phyloP scores from a whole-genome alignment of 1,140 invertebrate species.

The Chrysomallon squamiferum region DNA sequence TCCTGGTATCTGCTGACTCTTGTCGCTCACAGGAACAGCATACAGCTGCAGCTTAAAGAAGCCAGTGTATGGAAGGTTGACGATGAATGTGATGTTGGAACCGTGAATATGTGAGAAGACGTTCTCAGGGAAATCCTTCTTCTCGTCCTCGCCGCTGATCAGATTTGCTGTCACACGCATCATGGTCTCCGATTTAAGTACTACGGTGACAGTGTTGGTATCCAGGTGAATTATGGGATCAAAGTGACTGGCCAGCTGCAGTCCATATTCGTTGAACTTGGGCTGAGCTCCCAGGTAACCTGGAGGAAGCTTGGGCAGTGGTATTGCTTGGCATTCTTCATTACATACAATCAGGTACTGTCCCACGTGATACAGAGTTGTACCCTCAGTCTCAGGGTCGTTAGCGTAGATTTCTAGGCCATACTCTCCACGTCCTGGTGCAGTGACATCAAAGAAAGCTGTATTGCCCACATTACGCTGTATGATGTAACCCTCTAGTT shows the following conservation, averaged over 20 bases:
- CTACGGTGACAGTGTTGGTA: conserved; percentile 50
- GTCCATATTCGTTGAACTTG: conserved; percentile 55
- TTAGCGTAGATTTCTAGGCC: conserved; percentile 64
- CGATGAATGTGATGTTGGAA: conserved; percentile 44
- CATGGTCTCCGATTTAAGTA: conserved; percentile 37
- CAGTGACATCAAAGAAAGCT: conserved; percentile 60
- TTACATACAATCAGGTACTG: conserved; percentile 61
- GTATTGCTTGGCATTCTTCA: conserved; percentile 52
- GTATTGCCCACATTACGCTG: conserved; percentile 58
- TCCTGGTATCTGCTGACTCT: conserved; percentile 58
- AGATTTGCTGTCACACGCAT: conserved; percentile 61
- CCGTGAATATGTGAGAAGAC: conserved; percentile 58
- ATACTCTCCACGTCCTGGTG: conserved; percentile 59
- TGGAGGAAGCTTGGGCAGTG: conserved; percentile 56
- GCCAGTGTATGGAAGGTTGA: conserved; percentile 49
- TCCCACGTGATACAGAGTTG: conserved; percentile 59
- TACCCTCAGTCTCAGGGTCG: conserved; percentile 59
- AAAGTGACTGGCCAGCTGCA: conserved; percentile 52
- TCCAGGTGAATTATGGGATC: conserved; percentile 59
- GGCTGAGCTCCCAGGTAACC: conserved; percentile 61
- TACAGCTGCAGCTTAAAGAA: conserved; percentile 63
- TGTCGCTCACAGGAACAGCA: conserved; percentile 54
- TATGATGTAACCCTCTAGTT: conserved; percentile 58
- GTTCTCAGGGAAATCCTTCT: conserved; percentile 54
- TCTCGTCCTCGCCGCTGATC: conserved; percentile 49